Evolutionary conservation across 1,140 invertebrate species (phyloP).

Genomic region (Drosophila suzukii): DNA sequence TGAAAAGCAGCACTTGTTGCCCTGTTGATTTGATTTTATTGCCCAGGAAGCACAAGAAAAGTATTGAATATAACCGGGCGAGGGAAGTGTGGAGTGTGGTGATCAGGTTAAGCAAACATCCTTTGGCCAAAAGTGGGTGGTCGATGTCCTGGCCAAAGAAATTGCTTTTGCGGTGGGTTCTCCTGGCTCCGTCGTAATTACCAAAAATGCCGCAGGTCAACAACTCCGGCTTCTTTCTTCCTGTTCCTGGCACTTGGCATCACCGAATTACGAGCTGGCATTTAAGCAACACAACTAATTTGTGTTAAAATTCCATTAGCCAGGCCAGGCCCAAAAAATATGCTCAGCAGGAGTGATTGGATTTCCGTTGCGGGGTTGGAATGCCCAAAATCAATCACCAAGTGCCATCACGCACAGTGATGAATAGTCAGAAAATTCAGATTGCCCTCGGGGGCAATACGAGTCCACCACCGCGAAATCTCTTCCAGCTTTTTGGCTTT

Average conservation of each 20-base stretch:
- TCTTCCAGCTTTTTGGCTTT: constrained; percentile 10
- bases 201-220: constrained; percentile 45
- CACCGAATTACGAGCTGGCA: constrained; percentile 58
- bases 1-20: constrained; percentile 53
- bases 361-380: constrained; percentile 2
- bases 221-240: neutral
- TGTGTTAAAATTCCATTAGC: constrained; percentile 75
- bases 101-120: constrained; percentile 15
- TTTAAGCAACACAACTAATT: constrained; percentile 74
- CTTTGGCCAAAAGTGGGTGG: constrained; percentile 5
- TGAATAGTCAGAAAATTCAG: constrained; percentile 25
- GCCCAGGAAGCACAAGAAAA: constrained; percentile 30
- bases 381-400: constrained; percentile 30
- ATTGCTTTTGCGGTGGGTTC: constrained; percentile 43
- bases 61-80: constrained; percentile 50
- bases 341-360: constrained; percentile 41
- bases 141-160: constrained; percentile 27
- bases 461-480: constrained; percentile 3
- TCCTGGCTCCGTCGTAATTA: constrained; percentile 42
- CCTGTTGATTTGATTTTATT: constrained; percentile 68
- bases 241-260: constrained; percentile 44
- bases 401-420: constrained; percentile 46
- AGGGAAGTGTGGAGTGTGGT: neutral
- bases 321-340: constrained; percentile 22
- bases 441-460: neutral